A percentile compares a stretch with the other conserved stretches of the same genome.
Conservation (phyloP, 2,113 vertebrate species). For the Amblyornis subalaris region DNA sequence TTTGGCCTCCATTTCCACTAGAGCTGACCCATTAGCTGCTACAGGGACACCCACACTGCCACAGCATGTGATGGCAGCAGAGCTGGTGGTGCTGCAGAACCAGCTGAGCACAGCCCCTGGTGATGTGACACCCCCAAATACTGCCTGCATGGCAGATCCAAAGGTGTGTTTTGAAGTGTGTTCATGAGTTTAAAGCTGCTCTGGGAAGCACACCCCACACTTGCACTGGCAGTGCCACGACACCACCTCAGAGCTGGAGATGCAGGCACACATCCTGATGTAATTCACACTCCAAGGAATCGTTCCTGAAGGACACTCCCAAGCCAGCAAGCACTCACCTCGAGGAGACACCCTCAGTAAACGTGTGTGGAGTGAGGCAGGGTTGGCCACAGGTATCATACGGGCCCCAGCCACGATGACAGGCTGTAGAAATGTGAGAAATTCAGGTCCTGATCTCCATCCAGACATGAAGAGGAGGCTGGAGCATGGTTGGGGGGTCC, state of each 20-base stretch:
- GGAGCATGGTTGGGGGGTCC: neutral
- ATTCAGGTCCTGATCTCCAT: neutral
- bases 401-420: neutral
- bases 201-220: neutral
- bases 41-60: neutral
- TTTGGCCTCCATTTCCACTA: constrained; percentile 35
- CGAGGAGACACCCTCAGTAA: neutral
- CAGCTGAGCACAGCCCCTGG: neutral
- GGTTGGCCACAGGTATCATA: neutral
- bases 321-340: neutral
- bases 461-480: neutral
- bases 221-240: neutral
- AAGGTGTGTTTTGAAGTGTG: neutral
- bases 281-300: neutral
- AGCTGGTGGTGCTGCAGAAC: neutral
- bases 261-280: neutral
- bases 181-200: neutral
- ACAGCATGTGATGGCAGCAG: neutral
- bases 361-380: neutral
- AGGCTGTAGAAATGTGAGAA: neutral
- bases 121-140: neutral
- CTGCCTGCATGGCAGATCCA: neutral
- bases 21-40: neutral
- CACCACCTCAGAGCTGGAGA: neutral
- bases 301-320: neutral